Evolutionary conservation across 2,113 vertebrate genomes (phyloP).

Genomic region (Melozone crissalis): DNA sequence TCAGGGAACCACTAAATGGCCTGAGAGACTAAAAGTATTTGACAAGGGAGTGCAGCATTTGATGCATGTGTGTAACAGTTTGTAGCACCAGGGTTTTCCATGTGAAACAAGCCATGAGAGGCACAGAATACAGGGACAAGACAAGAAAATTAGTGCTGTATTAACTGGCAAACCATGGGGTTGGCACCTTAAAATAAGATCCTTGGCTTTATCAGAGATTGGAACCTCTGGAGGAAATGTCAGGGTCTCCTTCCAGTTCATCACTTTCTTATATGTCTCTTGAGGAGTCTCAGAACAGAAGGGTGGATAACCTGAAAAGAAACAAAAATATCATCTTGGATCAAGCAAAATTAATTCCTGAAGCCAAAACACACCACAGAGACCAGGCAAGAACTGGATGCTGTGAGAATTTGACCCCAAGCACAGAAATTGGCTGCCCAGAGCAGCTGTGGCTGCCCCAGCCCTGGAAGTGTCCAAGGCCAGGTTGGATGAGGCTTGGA

Average conservation of each 20-base stretch:
- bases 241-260: conserved; percentile 98
- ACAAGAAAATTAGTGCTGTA: background rate
- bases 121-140: background rate
- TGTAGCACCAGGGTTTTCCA: background rate
- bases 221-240: conserved; percentile 97
- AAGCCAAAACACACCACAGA: background rate
- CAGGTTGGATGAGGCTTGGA: rapidly evolving
- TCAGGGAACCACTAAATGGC: background rate
- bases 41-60: background rate
- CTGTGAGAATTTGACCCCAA: background rate
- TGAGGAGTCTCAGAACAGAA: conserved; percentile 99
- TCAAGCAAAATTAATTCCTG: background rate
- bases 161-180: background rate
- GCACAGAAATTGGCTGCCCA: background rate
- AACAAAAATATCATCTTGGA: background rate
- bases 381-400: rapidly evolving
- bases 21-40: background rate
- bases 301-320: conserved; percentile 89
- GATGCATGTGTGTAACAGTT: background rate
- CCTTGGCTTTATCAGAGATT: conserved; percentile 97
- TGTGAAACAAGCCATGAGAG: background rate
- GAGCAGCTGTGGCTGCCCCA: background rate
- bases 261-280: conserved; percentile 97
- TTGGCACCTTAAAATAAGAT: conserved; percentile 91
- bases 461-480: background rate